phyloP scores from a whole-genome alignment of 2,113 vertebrate species.

The Datnioides undecimradiatus region DNA sequence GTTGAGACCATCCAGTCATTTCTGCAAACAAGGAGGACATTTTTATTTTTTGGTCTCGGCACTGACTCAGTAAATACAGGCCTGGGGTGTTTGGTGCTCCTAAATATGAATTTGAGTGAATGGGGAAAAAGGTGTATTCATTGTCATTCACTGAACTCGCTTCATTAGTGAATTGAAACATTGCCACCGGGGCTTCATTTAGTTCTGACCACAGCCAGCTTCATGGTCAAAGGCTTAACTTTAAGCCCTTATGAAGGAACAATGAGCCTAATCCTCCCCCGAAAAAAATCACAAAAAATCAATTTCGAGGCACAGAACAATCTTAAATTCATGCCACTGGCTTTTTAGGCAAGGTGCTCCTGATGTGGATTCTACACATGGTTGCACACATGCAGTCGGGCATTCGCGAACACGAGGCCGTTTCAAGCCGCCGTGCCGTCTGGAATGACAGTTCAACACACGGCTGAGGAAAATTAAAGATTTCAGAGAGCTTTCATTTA shows the following conservation, averaged over 20 bases:
- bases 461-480: slow-evolving; percentile 19
- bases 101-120: background rate
- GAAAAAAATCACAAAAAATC: background rate
- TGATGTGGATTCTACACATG: slow-evolving; percentile 4
- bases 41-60: background rate
- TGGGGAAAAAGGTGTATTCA: background rate
- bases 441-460: slow-evolving; percentile 19
- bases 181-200: slow-evolving; percentile 28
- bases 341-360: background rate
- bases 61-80: background rate
- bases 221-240: slow-evolving; percentile 36
- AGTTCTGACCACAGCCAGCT: background rate
- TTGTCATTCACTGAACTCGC: slow-evolving; percentile 21
- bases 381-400: slow-evolving; percentile 12
- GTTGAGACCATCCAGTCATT: slow-evolving; percentile 7
- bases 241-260: slow-evolving; percentile 23
- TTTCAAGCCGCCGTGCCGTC: background rate
- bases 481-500: slow-evolving; percentile 36
- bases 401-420: slow-evolving; percentile 27
- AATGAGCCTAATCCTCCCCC: slow-evolving; percentile 14
- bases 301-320: background rate
- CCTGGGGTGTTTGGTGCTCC: slow-evolving; percentile 5
- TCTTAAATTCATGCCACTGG: slow-evolving; percentile 11
- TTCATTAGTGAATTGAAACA: slow-evolving; percentile 33
- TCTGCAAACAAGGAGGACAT: background rate